Percentiles rank a stretch among this genome's conserved stretches.
These are phyloP conservation scores for Brachypodius melanocephalos DNA, from an alignment of 2,113 vertebrate species.

Conservation along the genomic window DNA sequence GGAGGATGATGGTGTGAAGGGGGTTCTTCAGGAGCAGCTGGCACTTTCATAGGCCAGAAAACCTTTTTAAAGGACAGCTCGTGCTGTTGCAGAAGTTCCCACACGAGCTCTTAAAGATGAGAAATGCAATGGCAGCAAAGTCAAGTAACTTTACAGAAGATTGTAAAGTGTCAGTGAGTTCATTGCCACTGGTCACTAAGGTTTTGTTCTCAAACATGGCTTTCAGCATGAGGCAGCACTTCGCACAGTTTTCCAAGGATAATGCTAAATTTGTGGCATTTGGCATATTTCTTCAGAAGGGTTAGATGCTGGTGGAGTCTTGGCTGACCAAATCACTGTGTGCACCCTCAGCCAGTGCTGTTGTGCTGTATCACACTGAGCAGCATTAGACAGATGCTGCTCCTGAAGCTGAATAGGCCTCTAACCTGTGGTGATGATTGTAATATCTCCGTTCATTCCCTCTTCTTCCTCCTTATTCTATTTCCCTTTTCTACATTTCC, in stretches of 20 bases:
- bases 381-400: background rate
- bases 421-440: background rate
- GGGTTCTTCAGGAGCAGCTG: background rate
- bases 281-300: background rate
- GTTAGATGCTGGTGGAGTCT: background rate
- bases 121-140: background rate
- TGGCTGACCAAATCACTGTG: background rate
- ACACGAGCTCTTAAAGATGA: fast-evolving
- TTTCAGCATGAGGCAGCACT: background rate
- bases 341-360: background rate
- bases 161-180: background rate
- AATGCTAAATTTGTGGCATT: fast-evolving
- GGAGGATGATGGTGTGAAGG: background rate
- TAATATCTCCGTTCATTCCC: background rate
- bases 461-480: background rate
- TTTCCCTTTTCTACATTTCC: background rate
- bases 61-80: background rate
- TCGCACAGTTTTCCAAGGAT: background rate
- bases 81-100: background rate
- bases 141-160: background rate
- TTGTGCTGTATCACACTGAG: background rate
- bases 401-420: background rate
- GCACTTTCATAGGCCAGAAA: background rate
- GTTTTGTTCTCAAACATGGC: background rate
- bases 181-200: background rate